Base-by-base conservation (phyloP, 2,113 vertebrate species). In the Periophthalmus modestus region DNA sequence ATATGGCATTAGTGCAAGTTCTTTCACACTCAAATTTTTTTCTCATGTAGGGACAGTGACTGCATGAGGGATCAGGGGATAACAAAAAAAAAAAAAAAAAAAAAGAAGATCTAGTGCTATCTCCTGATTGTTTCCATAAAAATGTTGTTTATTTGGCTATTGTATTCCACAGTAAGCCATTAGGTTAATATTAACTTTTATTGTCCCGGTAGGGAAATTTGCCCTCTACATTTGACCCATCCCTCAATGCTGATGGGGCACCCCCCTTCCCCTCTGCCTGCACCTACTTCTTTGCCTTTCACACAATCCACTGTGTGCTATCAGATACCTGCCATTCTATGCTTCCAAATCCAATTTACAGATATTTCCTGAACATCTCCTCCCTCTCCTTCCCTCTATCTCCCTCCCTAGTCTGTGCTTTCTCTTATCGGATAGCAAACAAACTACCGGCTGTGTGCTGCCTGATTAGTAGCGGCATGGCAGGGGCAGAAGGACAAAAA, bases 281-380 rank as follows among this genome's bases (percentile, higher is more conserved):
- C 18, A 18, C 73, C 72, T 71, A 74, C 75, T 83, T 66, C 72
- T 81, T 81, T 75, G 75, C 71, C 78, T 72, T 84, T 78, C 81
- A 80, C 70, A 74, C 73, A 85, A 87, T 89, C 80, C 67, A 62
- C 77, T 69, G 85, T 58, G 18, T 66, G 77, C 71, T 28, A 89
- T 85, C 83, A 85, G 80, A 85, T 85, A 82, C 76, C 73, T 79
- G 43, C 70, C 79, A 80, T 83, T 86, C 83, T 85, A 73, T 82
- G 13, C 71, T 66, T 36, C 75, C 87, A 79, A 90, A 91, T 88
- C 82, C 73, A 90, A 89, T 91, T 89, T 87, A 75, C 75, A 68
- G 81, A 87, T 89, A 85, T 88, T 89, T 89, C 73, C 71, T 79
- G 73, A 83, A 79, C 69, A 62, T 47, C 65, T 73, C 50, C 43